Evolutionary conservation across 2,888 invertebrate species (phyloP), one percentile per base, ranked within the genome.

Genomic region (Stenodera caucasica): DNA sequence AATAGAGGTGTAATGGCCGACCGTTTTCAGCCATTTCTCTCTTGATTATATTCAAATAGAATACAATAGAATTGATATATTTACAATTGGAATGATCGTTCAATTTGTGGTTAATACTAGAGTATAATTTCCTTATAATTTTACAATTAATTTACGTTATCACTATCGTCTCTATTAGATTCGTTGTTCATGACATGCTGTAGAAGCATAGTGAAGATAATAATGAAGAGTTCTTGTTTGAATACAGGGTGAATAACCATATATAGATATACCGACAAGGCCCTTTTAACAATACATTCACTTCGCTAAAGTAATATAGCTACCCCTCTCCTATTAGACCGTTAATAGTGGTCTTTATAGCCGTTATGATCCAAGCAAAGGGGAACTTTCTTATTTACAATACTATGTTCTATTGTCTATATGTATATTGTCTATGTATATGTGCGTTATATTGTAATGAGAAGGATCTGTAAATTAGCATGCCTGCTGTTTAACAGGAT

Each of bases 291-390:
- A 76, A 75, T 75, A 70, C 70, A 67, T 69, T 68, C 66, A 71
- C 70, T 70, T 72, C 65, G 67, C 59, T 15, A 15, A 61, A 69
- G 73, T 76, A 77, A 77, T 77, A 73, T 75, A 75, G 75, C 72
- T 70, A 74, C 72, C 70, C 67, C 65, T 68, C 70, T 75, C 76
- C 76, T 76, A 77, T 77, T 76, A 76, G 75, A 74, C 74, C 72
- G 72, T 75, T 77, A 77, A 78, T 76, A 76, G 74, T 73, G 75
- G 76, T 75, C 78, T 77, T 77, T 78, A 76, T 70, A 70, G 71
- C 71, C 70, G 70, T 73, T 74, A 68, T 67, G 74, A 74, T 70
- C 55, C 15, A 57, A 18, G 14, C 14, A 32, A 35, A 32, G 70
- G 68, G 72, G 73, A 70, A 73, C 70, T 70, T 73, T n/a, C 77